Conservation (phyloP, 2,888 invertebrate genomes). For the Apodemia hepburni region DNA sequence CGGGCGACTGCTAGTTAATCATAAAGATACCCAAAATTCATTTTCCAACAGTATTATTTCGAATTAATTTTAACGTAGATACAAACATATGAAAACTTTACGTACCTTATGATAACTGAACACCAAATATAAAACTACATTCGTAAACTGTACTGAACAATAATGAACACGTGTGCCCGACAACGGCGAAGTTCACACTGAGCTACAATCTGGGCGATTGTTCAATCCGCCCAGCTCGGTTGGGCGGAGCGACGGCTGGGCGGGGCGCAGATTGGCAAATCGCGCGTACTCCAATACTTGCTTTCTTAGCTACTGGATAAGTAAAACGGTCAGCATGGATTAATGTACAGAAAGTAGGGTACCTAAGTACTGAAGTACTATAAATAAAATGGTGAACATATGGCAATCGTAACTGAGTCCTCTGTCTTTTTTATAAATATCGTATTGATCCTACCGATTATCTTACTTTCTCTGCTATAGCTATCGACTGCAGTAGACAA, state of each 20-base stretch:
- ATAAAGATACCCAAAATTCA: background rate
- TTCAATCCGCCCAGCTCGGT: slow-evolving; percentile 49
- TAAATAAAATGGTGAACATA: too few relatives aligned
- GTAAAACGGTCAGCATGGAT: slow-evolving; percentile 49
- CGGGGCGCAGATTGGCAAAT: slow-evolving; percentile 60
- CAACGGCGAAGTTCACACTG: slow-evolving; percentile 45
- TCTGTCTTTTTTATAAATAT: too few relatives aligned
- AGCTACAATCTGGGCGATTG: slow-evolving; percentile 33
- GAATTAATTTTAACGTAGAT: background rate
- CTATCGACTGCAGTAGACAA: too few relatives aligned
- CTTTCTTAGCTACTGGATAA: slow-evolving; percentile 57
- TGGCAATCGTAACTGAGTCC: too few relatives aligned
- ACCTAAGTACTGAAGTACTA: background rate
- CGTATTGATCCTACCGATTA: too few relatives aligned
- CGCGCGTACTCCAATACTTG: slow-evolving; percentile 51
- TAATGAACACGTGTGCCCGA: slow-evolving; percentile 33
- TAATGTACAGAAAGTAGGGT: background rate
- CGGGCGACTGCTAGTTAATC: too few relatives aligned
- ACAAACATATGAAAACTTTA: slow-evolving; percentile 16
- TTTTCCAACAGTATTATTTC: background rate
- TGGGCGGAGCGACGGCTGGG: slow-evolving; percentile 64
- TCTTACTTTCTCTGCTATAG: too few relatives aligned
- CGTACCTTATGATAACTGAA: slow-evolving; percentile 33
- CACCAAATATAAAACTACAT: slow-evolving; percentile 2
- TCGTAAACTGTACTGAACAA: slow-evolving; percentile 15